Base-by-base conservation (phyloP, 2,797 vertebrate species). In the Salarias fasciatus region DNA sequence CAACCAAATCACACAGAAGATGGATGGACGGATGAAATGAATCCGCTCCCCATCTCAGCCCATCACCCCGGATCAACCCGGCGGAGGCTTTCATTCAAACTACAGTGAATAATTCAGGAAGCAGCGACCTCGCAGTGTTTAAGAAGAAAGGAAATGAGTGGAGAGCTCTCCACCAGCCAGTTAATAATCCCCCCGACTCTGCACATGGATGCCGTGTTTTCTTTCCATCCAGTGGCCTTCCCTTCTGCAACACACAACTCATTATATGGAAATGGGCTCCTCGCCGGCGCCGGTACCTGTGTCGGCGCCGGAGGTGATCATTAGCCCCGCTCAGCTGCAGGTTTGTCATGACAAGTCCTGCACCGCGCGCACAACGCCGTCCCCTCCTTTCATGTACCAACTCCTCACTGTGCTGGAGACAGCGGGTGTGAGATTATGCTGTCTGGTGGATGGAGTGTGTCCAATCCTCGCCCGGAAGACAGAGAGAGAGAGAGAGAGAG, bases 401-500 rank as follows among this genome's bases (percentile, higher is more conserved):
- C 31, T 46, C 68, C 48, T 63, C 30, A 40, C 53, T 18, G 61
- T 5, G 0, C 8, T 41, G 11, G 42, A 56, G 56, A 68, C 53
- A 50, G 53, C 13, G 70, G 40, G 53, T 51, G 42, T 63, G 31
- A 79, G 76, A 83, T 85, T 83, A 82, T 73, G 51, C 72, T 66
- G 67, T 84, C 59, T 78, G 69, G 54, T 66, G 63, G 72, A 79
- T 82, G 75, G 76, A 61, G 67, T 83, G 82, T 76, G 61, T 75
- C 78, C 69, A 83, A 79, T 86, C 63, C 59, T 47, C 5, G 61
- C 67, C 69, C 79, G 46, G 57, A 75, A 78, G 74, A 72, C 37
- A 72, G 76, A 79, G 74, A 51, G 70, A 45, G 49, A 62, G 10
- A 41, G 42, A 47, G 46, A 31, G 30, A 18, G 18, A 24, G 3